phyloP scores from a whole-genome alignment of 2,797 vertebrate species.

The Brachyrhaphis roseni region DNA sequence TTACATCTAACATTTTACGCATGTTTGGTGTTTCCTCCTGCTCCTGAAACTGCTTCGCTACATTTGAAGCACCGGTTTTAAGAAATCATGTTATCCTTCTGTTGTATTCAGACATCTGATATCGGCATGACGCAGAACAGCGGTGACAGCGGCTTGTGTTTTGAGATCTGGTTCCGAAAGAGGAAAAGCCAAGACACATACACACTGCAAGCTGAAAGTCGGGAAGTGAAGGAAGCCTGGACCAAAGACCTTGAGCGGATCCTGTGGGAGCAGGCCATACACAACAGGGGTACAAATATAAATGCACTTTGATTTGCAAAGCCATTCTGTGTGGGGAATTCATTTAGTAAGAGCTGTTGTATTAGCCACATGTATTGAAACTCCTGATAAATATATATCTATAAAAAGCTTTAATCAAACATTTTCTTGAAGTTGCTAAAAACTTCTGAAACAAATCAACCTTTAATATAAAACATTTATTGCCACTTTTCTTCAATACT shows the following conservation, averaged over 20 bases:
- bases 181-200: conserved; percentile 87
- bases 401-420: not conserved
- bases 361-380: not conserved
- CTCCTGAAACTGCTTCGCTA: not conserved
- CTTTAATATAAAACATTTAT: not conserved
- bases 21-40: not conserved
- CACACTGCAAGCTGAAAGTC: conserved; percentile 76
- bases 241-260: conserved; percentile 84
- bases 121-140: conserved; percentile 86
- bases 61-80: not conserved
- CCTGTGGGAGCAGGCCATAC: conserved; percentile 86
- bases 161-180: conserved; percentile 89
- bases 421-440: not conserved
- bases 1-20: not conserved
- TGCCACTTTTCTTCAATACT: not conserved
- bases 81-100: conserved; percentile 5
- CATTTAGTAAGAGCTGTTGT: not conserved
- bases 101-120: conserved; percentile 79
- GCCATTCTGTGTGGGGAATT: not conserved
- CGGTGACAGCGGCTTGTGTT: conserved; percentile 84
- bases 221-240: conserved; percentile 82
- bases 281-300: conserved; percentile 79
- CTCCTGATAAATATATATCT: not conserved
- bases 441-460: not conserved
- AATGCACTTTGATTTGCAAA: not conserved